These are phyloP conservation scores for Chondrilla cf. caribensis DNA, from an alignment of 37 sponge, comb jelly and placozoan genomes.

Conservation along the genomic window DNA sequence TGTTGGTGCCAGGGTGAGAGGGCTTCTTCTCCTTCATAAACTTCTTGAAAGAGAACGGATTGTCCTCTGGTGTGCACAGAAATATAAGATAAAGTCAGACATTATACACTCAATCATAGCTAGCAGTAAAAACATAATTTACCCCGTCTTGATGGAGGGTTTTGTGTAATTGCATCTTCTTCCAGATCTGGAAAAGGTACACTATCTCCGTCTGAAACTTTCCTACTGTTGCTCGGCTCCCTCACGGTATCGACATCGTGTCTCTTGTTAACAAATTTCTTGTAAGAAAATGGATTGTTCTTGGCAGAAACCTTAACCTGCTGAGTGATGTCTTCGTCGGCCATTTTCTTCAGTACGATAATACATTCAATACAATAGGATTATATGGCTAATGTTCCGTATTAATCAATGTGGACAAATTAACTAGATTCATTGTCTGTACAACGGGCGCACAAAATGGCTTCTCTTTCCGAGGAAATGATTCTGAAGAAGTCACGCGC, in stretches of 20 bases:
- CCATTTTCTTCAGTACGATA: too few relatives aligned
- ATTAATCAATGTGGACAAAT: background rate
- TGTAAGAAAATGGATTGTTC: slow-evolving; percentile 29
- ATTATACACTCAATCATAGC: too few relatives aligned
- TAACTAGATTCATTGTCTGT: background rate
- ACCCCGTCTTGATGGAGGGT: background rate
- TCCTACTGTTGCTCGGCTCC: background rate
- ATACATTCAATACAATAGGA: too few relatives aligned
- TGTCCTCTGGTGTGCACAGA: slow-evolving; percentile 17
- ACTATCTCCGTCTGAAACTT: too few relatives aligned
- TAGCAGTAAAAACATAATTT: too few relatives aligned
- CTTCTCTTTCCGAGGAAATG: slow-evolving; percentile 39
- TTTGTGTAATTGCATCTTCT: background rate
- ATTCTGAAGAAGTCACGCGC: slow-evolving; percentile 50
- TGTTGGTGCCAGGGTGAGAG: too few relatives aligned
- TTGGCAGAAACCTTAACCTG: background rate
- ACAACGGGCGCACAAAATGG: slow-evolving; percentile 30
- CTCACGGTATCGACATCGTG: background rate
- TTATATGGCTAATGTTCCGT: too few relatives aligned
- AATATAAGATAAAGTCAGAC: background rate
- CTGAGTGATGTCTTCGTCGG: background rate
- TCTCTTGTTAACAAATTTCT: slow-evolving; percentile 21
- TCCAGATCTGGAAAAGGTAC: slow-evolving; percentile 11
- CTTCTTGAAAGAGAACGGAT: slow-evolving; percentile 74
- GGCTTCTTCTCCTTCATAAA: slow-evolving; percentile 50